A percentile compares a stretch with the other conserved stretches of the same genome.
Evolutionary conservation across 1,140 invertebrate genomes (phyloP).

Genomic region (Drosophila aff.): DNA sequence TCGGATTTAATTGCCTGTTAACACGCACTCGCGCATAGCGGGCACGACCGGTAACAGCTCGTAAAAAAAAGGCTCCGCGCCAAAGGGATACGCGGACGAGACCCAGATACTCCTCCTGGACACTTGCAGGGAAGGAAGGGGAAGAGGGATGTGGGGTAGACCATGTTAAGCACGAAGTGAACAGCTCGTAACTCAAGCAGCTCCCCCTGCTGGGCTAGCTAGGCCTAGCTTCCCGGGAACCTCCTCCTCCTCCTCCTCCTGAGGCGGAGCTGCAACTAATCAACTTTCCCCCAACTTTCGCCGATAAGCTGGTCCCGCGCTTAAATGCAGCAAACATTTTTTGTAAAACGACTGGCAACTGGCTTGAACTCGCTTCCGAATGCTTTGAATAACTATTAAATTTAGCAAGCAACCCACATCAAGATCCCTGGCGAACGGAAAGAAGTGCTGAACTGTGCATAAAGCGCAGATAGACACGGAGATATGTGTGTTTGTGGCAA

Average conservation of each 20-base stretch:
- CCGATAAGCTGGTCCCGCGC: conserved; percentile 41
- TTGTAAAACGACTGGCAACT: neutral
- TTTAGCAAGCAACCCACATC: conserved; percentile 17
- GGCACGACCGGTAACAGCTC: conserved; percentile 73
- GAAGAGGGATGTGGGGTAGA: conserved; percentile 13
- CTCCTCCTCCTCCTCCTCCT: no score
- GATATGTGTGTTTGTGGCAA: conserved; percentile 56
- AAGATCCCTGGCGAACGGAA: conserved; percentile 14
- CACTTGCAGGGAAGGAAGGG: no score
- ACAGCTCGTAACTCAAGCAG: conserved; percentile 76
- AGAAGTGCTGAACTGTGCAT: conserved; percentile 66
- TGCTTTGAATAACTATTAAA: conserved; percentile 54
- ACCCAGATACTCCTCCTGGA: conserved; percentile 1
- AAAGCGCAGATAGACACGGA: conserved; percentile 63
- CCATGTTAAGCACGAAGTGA: conserved; percentile 70
- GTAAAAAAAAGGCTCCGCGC: conserved; percentile 61
- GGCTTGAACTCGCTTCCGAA: neutral
- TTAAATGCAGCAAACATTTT: conserved; percentile 26
- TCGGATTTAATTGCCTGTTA: conserved; percentile 83
- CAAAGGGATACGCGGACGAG: conserved; percentile 16
- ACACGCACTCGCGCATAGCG: conserved; percentile 78
- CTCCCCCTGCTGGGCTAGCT: neutral
- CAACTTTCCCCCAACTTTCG: conserved; percentile 23
- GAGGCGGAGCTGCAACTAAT: conserved; percentile 27
- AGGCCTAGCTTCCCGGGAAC: neutral